These are phyloP conservation scores for Homarus gammarus DNA, from an alignment of 2,888 invertebrate genomes.

Conservation along the genomic window DNA sequence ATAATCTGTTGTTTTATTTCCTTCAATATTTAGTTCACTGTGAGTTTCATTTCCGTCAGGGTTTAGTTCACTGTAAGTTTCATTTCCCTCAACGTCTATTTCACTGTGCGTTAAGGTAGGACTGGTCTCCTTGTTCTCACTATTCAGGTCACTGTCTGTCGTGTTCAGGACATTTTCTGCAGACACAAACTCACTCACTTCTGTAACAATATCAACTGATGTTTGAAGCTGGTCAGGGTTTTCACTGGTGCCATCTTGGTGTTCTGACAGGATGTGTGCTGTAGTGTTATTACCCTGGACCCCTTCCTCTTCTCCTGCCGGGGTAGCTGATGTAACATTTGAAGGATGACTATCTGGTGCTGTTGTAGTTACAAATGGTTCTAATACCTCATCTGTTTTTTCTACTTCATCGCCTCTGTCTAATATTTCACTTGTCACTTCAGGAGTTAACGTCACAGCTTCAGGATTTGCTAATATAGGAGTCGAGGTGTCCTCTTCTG, in stretches of 20 bases:
- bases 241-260: not conserved
- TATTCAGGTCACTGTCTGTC: not conserved
- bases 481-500: not conserved
- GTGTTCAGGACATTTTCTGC: not conserved
- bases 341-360: not conserved
- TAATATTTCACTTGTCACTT: not conserved
- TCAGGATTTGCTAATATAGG: not conserved
- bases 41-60: not conserved
- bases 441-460: not conserved
- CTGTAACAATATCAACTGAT: not conserved
- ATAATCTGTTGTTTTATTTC: not conserved
- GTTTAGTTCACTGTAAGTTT: no score
- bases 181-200: not conserved
- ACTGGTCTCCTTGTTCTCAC: not conserved
- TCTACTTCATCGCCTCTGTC: not conserved
- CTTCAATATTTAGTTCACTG: not conserved
- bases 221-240: not conserved
- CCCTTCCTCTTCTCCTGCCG: not conserved
- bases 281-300: not conserved
- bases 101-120: no score
- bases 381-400: not conserved
- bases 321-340: not conserved
- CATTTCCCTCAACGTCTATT: no score
- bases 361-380: not conserved
- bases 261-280: not conserved